Evolutionary conservation across 2,113 vertebrate species (phyloP), one percentile per base, ranked within the genome.

Genomic region (Pogonocichla stellata): DNA sequence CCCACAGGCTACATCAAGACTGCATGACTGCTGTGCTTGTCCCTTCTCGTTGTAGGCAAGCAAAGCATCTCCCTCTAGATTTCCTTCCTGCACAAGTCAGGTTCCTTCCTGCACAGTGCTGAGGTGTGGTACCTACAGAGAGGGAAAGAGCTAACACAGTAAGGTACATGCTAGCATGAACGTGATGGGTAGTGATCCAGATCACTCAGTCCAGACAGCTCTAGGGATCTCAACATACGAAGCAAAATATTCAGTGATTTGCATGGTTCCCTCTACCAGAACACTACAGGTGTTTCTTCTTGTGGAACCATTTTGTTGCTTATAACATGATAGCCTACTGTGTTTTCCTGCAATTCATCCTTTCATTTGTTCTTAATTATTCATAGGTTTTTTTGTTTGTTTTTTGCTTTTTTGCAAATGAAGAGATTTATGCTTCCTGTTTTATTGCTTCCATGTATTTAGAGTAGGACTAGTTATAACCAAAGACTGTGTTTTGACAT

Each of bases 11-110:
- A 11, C 23, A 10, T 69, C 38, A 82, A 26, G 51, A 53, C 42
- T 23, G 5, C 5, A 6, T 9, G 34, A 29, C 33, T 60, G 17
- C 2, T 73, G 45, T n/a, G 45, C 40, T 78, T 64, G 20, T 84
- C 23, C 6, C 18, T 83, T 24, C 29, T 86, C 0, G 0, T 72
- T 26, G 12, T 2, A 67, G 42, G 25, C 67, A 43, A 65, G 5
- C 48, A 80, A 60, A 73, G 51, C 24, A 10, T 38, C 19, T 22
- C 28, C 25, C 45, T 34, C 66, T 84, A 26, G 17, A 36, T 77
- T 84, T 54, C 33, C 54, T 83, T 72, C 23, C 7, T 29, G 12
- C 28, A 29, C 8, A 60, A 56, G n/a, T 60, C 15, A 4, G 40
- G 40, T 48, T 48, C 12, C 47, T 48, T 48, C 23, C 23, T 24